phyloP scores from a whole-genome alignment of 2,113 vertebrate genomes.

The Pristiophorus japonicus region DNA sequence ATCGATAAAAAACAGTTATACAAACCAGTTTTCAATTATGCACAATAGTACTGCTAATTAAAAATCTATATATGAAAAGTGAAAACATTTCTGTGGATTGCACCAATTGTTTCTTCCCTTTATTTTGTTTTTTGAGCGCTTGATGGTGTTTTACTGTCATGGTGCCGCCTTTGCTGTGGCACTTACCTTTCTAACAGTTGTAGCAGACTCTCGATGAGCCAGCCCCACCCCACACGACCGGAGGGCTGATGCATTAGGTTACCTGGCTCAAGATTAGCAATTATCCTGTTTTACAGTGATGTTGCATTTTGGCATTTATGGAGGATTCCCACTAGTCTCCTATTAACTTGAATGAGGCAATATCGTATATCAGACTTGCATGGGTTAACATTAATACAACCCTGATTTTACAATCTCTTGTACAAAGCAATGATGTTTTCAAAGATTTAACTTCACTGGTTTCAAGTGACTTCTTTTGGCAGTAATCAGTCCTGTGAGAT shows the following conservation, averaged over 20 bases:
- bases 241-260: background rate
- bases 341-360: background rate
- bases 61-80: background rate
- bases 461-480: background rate
- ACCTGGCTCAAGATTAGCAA: background rate
- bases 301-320: background rate
- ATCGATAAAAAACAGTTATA: background rate
- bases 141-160: background rate
- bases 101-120: background rate
- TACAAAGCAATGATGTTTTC: no score
- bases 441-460: background rate
- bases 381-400: background rate
- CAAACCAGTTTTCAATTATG: slow-evolving; percentile 13
- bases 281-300: background rate
- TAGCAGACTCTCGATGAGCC: background rate
- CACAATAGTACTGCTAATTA: background rate
- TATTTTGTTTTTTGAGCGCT: background rate
- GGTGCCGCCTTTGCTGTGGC: background rate
- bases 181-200: background rate
- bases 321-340: background rate
- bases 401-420: background rate
- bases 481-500: no score
- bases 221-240: no score
- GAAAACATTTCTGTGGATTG: background rate
- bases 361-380: background rate